Percentiles rank a stretch among this genome's conserved stretches.
These are phyloP conservation scores for Mobula hypostoma DNA, from an alignment of 2,113 vertebrate species.

Conservation along the genomic window DNA sequence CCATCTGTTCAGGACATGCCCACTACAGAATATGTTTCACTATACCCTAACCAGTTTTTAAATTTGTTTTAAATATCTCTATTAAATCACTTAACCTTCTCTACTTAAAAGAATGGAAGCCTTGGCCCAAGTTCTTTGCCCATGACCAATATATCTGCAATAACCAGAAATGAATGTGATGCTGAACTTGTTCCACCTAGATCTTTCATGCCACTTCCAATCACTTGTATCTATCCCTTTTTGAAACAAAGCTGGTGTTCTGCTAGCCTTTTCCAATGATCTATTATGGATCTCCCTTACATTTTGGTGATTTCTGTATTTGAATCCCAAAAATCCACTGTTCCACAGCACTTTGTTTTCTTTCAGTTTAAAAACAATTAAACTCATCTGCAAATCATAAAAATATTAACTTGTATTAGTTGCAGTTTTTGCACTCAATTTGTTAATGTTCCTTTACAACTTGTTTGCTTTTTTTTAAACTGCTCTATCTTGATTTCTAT, in stretches of 20 bases:
- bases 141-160: not conserved
- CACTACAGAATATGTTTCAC: too few species aligned
- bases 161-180: not conserved
- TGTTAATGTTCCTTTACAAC: not conserved
- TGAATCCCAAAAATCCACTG: not conserved
- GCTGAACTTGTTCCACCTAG: not conserved
- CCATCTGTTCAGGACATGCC: not conserved
- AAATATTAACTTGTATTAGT: not conserved
- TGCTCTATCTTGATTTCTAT: not conserved
- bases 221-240: not conserved
- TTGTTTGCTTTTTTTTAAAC: not conserved
- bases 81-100: not conserved
- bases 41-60: not conserved
- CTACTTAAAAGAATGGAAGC: not conserved
- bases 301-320: not conserved
- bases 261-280: not conserved
- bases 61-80: too few species aligned
- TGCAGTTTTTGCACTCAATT: not conserved
- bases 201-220: not conserved
- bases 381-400: not conserved
- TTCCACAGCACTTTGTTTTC: not conserved
- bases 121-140: not conserved
- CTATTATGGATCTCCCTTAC: not conserved
- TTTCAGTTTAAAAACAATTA: not conserved
- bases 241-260: not conserved